Base-by-base conservation (phyloP, 2,888 invertebrate species). In the Anthrax anthrax region DNA sequence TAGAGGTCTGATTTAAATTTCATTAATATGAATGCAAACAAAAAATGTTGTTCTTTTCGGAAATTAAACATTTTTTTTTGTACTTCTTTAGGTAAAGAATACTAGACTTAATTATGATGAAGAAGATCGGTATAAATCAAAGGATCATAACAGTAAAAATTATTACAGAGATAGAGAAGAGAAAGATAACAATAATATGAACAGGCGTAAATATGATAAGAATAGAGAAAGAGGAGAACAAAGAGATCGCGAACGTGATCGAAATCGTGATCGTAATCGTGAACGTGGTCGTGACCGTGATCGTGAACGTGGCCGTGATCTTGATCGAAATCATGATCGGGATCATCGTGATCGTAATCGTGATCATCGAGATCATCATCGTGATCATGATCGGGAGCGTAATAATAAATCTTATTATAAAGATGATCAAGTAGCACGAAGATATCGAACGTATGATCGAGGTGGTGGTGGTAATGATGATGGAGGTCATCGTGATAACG, bases 401-500 rank as follows among this genome's bases (percentile, higher is more conserved):
- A 34, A 45, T 10, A 37, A 44, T 44, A 41, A 42, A 32, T 12
- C 29, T 1, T 32, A 32, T 32, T 12, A 12, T 3, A 39, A 12
- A 32, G 12, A 32, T 32, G 29, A 12, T 32, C 17, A 18, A n/a
- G 47, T 18, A 49, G 53, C 32, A 16, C 52, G 54, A 32, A 52
- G 54, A 44, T 49, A 50, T 39, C 52, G 50, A 12, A 32, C n/a
- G n/a, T n/a, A 32, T 13, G 42, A 47, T 13, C 50, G 51, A 38
- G 43, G 45, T 3, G 47, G 48, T 14, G 47, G 46, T 39, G 36
- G 50, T 3, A 46, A 49, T 14, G 47, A 44, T 39, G 36, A 49
- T 23, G 50, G 52, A n/a, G 44, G 62, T 39, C 59, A 57, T 56
- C 57, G 61, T 53, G 55, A 63, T n/a, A 57, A 62, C 39, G 59